These are phyloP conservation scores for Pyrgilauda ruficollis DNA, from an alignment of 2,113 vertebrate genomes.

Conservation along the genomic window DNA sequence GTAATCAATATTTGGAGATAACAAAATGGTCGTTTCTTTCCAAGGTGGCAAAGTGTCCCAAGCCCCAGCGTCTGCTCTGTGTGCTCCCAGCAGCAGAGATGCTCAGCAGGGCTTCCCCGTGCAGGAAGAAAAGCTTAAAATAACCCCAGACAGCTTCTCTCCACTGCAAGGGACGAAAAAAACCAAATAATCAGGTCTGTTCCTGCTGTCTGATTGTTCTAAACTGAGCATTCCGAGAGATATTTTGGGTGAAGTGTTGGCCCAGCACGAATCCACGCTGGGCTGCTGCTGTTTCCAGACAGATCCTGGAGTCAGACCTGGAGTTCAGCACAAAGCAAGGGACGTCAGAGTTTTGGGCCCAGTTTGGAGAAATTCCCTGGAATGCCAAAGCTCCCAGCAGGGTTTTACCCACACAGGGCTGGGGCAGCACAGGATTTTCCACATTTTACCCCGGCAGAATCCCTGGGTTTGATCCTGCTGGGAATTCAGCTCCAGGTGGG, in stretches of 20 bases:
- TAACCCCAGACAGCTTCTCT: conserved; percentile 1
- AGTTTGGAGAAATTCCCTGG: background rate
- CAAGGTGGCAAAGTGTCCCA: conserved; percentile 9
- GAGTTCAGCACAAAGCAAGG: background rate
- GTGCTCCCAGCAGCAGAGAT: background rate
- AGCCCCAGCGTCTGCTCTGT: background rate
- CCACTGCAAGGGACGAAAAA: background rate
- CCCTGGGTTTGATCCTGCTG: background rate
- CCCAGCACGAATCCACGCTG: background rate
- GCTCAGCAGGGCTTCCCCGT: background rate
- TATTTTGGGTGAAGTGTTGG: background rate
- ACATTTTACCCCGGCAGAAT: background rate
- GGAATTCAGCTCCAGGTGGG: fast-evolving
- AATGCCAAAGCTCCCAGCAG: background rate
- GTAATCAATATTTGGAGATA: too few relatives aligned
- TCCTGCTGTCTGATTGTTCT: background rate
- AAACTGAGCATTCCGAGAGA: background rate
- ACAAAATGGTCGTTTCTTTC: background rate
- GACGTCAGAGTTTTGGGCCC: background rate
- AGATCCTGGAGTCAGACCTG: background rate
- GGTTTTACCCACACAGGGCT: background rate
- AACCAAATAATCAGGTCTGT: background rate
- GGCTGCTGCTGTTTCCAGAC: background rate
- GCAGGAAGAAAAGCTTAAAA: background rate
- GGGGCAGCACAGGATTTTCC: background rate